These are phyloP conservation scores for Lemur catta DNA, from an alignment of 2,797 vertebrate genomes.

Conservation along the genomic window DNA sequence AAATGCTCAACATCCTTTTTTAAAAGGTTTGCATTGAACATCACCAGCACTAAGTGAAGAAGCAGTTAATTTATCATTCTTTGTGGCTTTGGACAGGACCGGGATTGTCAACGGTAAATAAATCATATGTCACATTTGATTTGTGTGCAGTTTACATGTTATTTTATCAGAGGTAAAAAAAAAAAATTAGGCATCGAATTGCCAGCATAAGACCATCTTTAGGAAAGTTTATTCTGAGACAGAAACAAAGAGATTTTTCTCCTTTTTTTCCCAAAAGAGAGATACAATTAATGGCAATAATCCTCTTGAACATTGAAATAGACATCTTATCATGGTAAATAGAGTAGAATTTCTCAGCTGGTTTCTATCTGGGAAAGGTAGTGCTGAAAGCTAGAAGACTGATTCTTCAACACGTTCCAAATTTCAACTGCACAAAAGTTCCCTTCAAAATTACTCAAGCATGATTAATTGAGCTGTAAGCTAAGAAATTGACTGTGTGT, in stretches of 20 bases:
- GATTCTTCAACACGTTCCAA: constrained; percentile 1
- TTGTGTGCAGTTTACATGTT: constrained; percentile 30
- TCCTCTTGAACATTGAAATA: background rate
- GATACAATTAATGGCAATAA: background rate
- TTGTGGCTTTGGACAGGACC: background rate
- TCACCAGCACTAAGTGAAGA: background rate
- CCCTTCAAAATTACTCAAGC: constrained; percentile 17
- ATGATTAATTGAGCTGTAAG: constrained; percentile 38
- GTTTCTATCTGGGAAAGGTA: background rate
- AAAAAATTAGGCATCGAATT: background rate
- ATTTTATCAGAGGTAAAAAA: constrained; percentile 35
- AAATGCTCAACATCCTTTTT: constrained; percentile 24
- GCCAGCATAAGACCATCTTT: background rate
- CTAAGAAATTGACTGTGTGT: background rate
- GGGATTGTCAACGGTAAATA: constrained; percentile 6
- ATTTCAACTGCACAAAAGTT: background rate
- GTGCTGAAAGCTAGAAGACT: background rate
- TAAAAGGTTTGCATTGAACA: constrained; percentile 47
- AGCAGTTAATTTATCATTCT: constrained; percentile 38
- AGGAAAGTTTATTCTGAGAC: constrained; percentile 17
- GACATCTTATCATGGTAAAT: background rate
- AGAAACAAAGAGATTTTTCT: constrained; percentile 9
- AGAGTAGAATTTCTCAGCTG: background rate
- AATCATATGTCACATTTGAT: constrained; percentile 42
- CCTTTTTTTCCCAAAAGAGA: constrained; percentile 4